phyloP scores from a whole-genome alignment of 2,113 vertebrate genomes.

The Sisor rabdophorus region DNA sequence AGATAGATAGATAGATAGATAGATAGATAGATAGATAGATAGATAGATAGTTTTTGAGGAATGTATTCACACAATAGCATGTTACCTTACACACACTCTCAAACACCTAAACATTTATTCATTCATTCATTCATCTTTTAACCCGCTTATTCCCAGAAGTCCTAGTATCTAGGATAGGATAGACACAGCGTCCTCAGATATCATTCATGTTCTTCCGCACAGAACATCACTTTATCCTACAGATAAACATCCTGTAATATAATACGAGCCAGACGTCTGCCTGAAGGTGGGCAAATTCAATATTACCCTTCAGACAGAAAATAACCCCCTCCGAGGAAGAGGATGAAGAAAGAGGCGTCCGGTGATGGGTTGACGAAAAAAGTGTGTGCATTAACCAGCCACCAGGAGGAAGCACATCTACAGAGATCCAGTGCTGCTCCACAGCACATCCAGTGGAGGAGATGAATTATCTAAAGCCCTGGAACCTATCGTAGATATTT shows the following conservation, averaged over 20 bases:
- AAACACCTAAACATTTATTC: too few species aligned
- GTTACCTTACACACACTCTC: too few species aligned
- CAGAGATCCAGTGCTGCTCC: constrained; percentile 1
- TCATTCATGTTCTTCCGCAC: too few species aligned
- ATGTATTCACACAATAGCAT: too few species aligned
- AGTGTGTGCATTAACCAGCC: constrained; percentile 4
- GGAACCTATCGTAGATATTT: background rate
- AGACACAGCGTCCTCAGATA: too few species aligned
- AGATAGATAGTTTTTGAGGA: too few species aligned
- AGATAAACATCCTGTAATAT: constrained; percentile 1
- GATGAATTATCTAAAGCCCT: background rate
- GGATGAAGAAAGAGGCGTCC: background rate
- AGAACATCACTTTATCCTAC: too few species aligned
- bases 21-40: too few species aligned
- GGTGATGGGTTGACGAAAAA: background rate
- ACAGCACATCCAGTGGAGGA: background rate
- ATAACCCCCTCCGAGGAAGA: background rate
- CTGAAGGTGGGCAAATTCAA: background rate
- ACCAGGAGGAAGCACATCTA: constrained; percentile 35
- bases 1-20: too few species aligned
- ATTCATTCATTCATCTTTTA: too few species aligned
- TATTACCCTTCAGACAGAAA: background rate
- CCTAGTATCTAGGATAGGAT: too few species aligned
- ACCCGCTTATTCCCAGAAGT: too few species aligned
- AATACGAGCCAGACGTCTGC: background rate